Conservation (phyloP, 2,113 vertebrate genomes). For the Labrus mixtus region DNA sequence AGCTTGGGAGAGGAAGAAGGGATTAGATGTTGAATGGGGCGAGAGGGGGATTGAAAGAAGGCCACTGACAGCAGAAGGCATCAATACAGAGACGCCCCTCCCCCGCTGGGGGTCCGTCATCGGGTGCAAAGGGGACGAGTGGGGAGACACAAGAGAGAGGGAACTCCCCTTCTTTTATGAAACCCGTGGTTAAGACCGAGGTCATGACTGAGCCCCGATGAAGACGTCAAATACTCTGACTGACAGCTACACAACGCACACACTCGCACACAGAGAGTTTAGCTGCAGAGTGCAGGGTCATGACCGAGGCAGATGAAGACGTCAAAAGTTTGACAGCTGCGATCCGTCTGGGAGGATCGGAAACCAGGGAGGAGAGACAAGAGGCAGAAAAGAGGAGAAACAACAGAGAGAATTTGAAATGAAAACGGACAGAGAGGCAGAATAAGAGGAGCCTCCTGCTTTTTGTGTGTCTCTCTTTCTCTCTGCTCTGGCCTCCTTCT, state of each 20-base stretch:
- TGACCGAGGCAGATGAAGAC: slow-evolving; percentile 83
- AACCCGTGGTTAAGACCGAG: slow-evolving; percentile 74
- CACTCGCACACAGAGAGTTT: slow-evolving; percentile 53
- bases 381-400: slow-evolving; percentile 48
- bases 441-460: slow-evolving; percentile 67
- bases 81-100: slow-evolving; percentile 73
- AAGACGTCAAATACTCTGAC: slow-evolving; percentile 81
- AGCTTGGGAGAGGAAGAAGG: slow-evolving; percentile 71
- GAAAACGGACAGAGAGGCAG: slow-evolving; percentile 65
- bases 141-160: slow-evolving; percentile 77
- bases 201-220: slow-evolving; percentile 81
- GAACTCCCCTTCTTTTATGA: slow-evolving; percentile 74
- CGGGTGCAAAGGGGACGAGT: slow-evolving; percentile 71
- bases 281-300: slow-evolving; percentile 76
- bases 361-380: slow-evolving; percentile 66
- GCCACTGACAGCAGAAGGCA: slow-evolving; percentile 81
- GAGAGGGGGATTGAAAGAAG: slow-evolving; percentile 70
- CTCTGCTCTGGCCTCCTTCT: slow-evolving; percentile 40
- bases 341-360: slow-evolving; percentile 74
- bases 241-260: slow-evolving; percentile 64
- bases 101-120: slow-evolving; percentile 70
- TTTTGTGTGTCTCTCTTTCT: slow-evolving; percentile 67
- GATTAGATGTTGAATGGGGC: slow-evolving; percentile 77
- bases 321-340: slow-evolving; percentile 87
- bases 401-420: slow-evolving; percentile 74